Conservation (phyloP, 2,797 vertebrate genomes). For the Taenioides sp. region DNA sequence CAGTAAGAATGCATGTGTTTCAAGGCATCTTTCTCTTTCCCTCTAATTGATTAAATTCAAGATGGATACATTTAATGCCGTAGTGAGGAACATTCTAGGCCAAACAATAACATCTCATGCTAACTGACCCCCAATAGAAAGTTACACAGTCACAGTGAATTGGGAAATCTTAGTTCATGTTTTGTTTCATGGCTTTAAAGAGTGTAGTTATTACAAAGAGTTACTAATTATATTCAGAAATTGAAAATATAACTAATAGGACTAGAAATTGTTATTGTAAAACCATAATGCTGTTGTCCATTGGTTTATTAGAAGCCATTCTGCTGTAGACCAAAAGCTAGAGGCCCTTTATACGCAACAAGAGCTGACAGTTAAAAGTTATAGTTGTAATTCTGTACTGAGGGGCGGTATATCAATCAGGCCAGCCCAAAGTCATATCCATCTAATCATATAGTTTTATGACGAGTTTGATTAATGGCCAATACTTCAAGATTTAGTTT, state of each 20-base stretch:
- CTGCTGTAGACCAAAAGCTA: background rate
- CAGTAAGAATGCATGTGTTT: too few relatives aligned
- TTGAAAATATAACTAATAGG: background rate
- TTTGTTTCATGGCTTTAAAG: too few relatives aligned
- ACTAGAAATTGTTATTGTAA: background rate
- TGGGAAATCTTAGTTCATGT: too few relatives aligned
- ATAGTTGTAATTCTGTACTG: background rate
- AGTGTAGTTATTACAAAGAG: too few relatives aligned
- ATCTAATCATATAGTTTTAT: constrained; percentile 8
- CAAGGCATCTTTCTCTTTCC: too few relatives aligned
- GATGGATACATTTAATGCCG: too few relatives aligned
- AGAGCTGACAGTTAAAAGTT: constrained; percentile 10
- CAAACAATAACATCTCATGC: too few relatives aligned
- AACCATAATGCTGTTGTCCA: background rate
- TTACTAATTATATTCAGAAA: too few relatives aligned
- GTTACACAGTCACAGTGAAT: too few relatives aligned
- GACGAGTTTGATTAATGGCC: constrained; percentile 7
- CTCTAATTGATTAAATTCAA: too few relatives aligned
- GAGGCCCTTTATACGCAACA: background rate
- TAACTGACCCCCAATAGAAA: too few relatives aligned
- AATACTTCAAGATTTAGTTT: background rate
- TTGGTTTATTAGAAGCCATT: background rate
- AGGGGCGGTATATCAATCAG: background rate
- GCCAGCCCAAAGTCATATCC: background rate
- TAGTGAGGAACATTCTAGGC: too few relatives aligned